Percentiles rank a stretch among this genome's conserved stretches.
Conservation (phyloP, 2,113 vertebrate genomes). For the Tragelaphus scriptus region DNA sequence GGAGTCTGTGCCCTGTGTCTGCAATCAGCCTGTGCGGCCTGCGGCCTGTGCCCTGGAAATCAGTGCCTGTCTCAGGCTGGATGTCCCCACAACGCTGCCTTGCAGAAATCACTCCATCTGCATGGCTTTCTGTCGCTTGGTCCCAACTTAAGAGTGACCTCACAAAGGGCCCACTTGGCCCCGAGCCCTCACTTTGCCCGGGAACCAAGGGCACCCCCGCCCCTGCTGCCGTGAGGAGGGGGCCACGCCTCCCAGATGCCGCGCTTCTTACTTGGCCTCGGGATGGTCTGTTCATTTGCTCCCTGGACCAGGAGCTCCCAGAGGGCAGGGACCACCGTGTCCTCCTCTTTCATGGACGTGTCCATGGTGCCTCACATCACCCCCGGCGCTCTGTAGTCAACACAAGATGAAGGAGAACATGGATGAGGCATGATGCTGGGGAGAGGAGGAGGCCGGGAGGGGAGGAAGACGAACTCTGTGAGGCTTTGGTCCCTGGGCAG, state of each 20-base stretch:
- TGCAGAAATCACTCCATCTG: neutral
- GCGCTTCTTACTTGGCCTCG: neutral
- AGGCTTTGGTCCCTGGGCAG: neutral
- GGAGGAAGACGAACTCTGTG: neutral
- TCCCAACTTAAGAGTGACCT: neutral
- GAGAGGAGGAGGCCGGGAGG: neutral
- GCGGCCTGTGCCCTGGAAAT: neutral
- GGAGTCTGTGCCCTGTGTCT: neutral
- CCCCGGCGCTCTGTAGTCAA: too few relatives aligned
- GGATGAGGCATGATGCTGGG: neutral
- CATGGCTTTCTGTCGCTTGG: neutral
- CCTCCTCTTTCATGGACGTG: neutral
- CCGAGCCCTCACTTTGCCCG: neutral
- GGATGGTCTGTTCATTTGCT: neutral
- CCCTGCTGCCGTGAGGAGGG: neutral
- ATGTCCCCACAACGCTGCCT: neutral
- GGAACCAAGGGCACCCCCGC: neutral
- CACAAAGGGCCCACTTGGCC: neutral
- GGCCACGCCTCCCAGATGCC: fast-evolving
- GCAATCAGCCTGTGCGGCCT: neutral
- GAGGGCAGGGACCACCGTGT: neutral
- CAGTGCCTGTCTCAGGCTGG: fast-evolving
- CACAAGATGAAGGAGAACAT: neutral
- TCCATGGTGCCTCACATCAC: neutral
- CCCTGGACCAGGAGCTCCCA: neutral